Evolutionary conservation across 2,113 vertebrate genomes (phyloP), one percentile per base, ranked within the genome.

Genomic region (Myiopsitta monachus): DNA sequence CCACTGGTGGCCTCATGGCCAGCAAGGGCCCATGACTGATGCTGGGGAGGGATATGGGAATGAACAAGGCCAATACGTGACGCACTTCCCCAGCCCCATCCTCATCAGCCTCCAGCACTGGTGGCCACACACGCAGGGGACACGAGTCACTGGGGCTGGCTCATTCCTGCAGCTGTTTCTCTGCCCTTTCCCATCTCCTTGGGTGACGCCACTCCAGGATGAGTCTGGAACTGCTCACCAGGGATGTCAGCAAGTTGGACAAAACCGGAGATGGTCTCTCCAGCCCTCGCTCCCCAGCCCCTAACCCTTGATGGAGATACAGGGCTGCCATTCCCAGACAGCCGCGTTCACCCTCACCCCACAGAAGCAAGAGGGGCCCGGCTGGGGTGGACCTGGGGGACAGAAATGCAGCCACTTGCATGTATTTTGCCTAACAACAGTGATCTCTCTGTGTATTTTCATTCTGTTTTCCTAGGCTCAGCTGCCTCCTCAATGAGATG

Each of bases 401-500:
- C 82, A 96, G 87, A 91, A 96, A 92, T 63, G 80, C 86, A 87
- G 83, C 69, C 77, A 38, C 80, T 38, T 13, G 52, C 92, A 74
- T 75, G 78, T 96, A 95, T 96, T 95, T 96, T 91, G 93, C 94
- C 95, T 97, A 93, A 97, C 95, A 95, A 95, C 95, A 96, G 94
- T 86, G 93, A 96, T 96, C 94, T 81, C 89, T 95, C 93, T 96
- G 95, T 96, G 17, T 96, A 92, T 96, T 94, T 96, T 95, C 95
- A 93, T 94, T 94, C 94, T 95, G 94, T 97, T 96, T 97, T 97
- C 95, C 95, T 97, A 92, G 95, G 96, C 94, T 96, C 95, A 93
- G 95, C 95, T 96, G 92, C 95, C 95, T 97, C 92, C 95, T 97
- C 95, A 96, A 96, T 97, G 96, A 97, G 95, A 95, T 95, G 95